Evolutionary conservation across 2,888 invertebrate species (phyloP).

Genomic region (Globia sparganii): DNA sequence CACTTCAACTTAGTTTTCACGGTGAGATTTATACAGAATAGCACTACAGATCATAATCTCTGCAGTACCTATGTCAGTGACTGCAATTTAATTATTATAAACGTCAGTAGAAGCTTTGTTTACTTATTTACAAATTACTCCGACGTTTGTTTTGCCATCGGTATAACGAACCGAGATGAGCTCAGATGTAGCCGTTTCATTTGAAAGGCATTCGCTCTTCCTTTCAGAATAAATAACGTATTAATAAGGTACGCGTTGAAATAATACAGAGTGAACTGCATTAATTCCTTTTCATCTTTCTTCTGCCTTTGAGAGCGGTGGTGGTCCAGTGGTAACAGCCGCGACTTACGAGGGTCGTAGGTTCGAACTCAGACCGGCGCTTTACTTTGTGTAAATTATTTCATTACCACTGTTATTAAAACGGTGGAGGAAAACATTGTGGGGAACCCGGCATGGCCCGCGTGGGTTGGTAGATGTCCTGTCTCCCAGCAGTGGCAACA

Average conservation of each 20-base stretch:
- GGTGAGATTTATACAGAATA: too few species aligned
- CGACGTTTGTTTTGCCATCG: constrained; percentile 5
- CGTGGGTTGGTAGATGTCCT: too few species aligned
- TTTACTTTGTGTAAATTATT: neutral
- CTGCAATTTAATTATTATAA: neutral
- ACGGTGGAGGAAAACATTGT: neutral
- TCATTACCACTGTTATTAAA: neutral
- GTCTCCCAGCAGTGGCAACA: too few species aligned
- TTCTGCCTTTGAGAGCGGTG: neutral
- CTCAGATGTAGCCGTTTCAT: neutral
- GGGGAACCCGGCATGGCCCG: neutral
- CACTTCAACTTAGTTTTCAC: too few species aligned
- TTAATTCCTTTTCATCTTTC: neutral
- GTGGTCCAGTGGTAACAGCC: neutral
- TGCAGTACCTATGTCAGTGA: neutral
- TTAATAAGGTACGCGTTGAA: neutral
- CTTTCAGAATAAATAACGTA: neutral
- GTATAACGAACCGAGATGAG: neutral
- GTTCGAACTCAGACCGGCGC: too few species aligned
- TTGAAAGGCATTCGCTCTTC: neutral
- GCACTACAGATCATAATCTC: neutral
- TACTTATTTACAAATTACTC: constrained; percentile 11
- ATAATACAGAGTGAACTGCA: neutral
- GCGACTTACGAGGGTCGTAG: neutral
- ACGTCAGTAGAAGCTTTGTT: constrained; percentile 19